Conservation (phyloP, 2,797 vertebrate species). For the Pangasius sanitwongsei region DNA sequence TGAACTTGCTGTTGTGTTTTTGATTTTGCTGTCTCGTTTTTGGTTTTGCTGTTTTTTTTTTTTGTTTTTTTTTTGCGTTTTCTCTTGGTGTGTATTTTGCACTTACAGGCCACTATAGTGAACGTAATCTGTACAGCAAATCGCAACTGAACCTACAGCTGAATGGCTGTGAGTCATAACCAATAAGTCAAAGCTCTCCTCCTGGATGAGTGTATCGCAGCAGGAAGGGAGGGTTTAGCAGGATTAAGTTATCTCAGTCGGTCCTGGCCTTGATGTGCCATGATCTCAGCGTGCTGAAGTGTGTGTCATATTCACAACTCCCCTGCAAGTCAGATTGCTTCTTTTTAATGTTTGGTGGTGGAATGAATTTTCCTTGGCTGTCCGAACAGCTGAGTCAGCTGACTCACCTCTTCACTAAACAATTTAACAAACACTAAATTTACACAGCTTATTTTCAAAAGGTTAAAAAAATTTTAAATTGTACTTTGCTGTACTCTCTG, state of each 20-base stretch:
- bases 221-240: slow-evolving; percentile 14
- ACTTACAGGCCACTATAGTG: neutral
- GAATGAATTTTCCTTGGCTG: slow-evolving; percentile 3
- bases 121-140: slow-evolving; percentile 15
- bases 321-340: neutral
- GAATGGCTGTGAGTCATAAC: slow-evolving; percentile 40
- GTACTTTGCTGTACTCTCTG: neutral
- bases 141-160: slow-evolving; percentile 6
- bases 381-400: neutral
- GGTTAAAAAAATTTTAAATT: neutral
- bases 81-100: neutral
- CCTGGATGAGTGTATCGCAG: neutral
- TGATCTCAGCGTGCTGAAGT: slow-evolving; percentile 14
- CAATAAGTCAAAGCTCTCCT: slow-evolving; percentile 21
- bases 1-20: neutral
- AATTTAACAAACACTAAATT: neutral
- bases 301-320: neutral
- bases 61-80: neutral
- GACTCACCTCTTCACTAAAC: neutral
- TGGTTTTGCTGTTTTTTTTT: neutral
- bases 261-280: slow-evolving; percentile 17
- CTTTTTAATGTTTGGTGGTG: neutral
- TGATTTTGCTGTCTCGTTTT: neutral
- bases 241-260: slow-evolving; percentile 25
- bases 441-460: neutral